These are phyloP conservation scores for Chelonia mydas DNA, from an alignment of 2,797 vertebrate species.

Conservation along the genomic window DNA sequence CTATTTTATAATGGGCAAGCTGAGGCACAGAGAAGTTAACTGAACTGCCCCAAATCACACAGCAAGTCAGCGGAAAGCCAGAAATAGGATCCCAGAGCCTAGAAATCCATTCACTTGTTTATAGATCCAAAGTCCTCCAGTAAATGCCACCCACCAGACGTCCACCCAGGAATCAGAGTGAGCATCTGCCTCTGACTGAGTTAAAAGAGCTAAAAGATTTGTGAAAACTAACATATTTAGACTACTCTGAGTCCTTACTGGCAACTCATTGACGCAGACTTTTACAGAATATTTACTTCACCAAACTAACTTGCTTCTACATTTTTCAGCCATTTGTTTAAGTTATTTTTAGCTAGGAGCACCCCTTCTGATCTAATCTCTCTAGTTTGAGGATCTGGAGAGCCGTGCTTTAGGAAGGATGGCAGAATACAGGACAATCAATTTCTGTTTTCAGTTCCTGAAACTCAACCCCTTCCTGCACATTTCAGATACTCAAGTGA, in stretches of 20 bases:
- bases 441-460: background rate
- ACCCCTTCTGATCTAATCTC: too few species aligned
- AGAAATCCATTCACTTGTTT: slow-evolving; percentile 1
- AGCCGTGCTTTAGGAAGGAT: too few species aligned
- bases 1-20: background rate
- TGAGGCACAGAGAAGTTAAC: background rate
- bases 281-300: background rate
- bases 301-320: too few species aligned
- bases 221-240: background rate
- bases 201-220: slow-evolving; percentile 39
- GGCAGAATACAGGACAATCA: background rate
- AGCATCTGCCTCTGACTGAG: background rate
- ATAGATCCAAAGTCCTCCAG: background rate
- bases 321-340: too few species aligned
- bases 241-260: background rate
- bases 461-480: background rate
- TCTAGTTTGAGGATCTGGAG: too few species aligned
- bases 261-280: slow-evolving; percentile 52
- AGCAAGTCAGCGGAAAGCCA: too few species aligned
- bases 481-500: slow-evolving; percentile 9
- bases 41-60: too few species aligned
- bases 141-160: background rate
- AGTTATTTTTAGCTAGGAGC: too few species aligned
- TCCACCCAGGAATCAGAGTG: background rate
- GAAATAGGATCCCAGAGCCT: background rate